Evolutionary conservation across 2,797 vertebrate genomes (phyloP).

Genomic region (Oreochromis grahami): DNA sequence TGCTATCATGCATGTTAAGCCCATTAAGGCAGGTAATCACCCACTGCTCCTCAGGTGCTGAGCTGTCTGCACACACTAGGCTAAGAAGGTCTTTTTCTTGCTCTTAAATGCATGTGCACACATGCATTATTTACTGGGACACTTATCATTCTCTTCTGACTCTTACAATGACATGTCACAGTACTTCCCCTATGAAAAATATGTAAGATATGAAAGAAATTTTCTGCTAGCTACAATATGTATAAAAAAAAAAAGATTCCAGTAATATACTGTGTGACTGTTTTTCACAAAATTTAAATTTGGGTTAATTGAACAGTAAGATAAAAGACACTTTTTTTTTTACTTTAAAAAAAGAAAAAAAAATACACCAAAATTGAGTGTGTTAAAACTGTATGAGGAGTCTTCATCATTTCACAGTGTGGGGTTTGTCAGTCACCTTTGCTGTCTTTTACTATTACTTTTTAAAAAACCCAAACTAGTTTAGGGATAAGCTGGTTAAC

Average conservation of each 20-base stretch:
- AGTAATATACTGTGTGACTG: background rate
- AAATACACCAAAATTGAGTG: background rate
- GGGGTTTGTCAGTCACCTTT: background rate
- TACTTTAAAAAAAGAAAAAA: background rate
- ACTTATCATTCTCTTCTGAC: background rate
- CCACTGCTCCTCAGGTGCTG: slow-evolving; percentile 45
- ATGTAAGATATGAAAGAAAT: background rate
- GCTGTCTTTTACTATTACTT: background rate
- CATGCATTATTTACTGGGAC: background rate
- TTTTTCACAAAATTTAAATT: background rate
- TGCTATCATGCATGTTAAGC: slow-evolving; percentile 63
- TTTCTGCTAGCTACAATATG: background rate
- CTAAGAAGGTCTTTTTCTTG: slow-evolving; percentile 8
- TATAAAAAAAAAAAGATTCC: background rate
- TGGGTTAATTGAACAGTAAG: background rate
- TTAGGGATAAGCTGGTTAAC: background rate
- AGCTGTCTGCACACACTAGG: slow-evolving; percentile 10
- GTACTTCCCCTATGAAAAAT: background rate
- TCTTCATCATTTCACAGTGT: background rate
- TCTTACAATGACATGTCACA: background rate
- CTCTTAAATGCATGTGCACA: background rate
- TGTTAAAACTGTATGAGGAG: background rate
- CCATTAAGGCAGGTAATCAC: slow-evolving; percentile 63
- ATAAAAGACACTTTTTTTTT: background rate
- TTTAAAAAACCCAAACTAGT: background rate